Evolutionary conservation across 2,797 vertebrate species (phyloP).

Genomic region (Distichodus sexfasciatus): DNA sequence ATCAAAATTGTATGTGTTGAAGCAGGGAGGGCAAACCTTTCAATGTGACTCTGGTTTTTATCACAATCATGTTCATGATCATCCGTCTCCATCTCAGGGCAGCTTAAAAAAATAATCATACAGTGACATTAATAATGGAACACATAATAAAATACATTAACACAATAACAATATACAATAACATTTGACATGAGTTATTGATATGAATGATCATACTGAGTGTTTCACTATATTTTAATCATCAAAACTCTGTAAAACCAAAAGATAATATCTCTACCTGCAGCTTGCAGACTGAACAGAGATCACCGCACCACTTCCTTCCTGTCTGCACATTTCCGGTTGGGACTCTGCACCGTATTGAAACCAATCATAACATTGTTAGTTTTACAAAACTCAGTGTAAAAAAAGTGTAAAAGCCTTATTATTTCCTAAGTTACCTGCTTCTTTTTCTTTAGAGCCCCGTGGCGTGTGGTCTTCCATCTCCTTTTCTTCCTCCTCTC

Average conservation of each 20-base stretch:
- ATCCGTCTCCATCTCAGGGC: background rate
- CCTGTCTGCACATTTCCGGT: constrained; percentile 17
- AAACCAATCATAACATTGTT: background rate
- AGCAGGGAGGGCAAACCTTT: constrained; percentile 11
- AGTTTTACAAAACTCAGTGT: background rate
- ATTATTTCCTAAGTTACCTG: constrained; percentile 27
- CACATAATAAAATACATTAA: background rate
- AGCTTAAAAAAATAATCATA: background rate
- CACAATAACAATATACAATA: too few relatives aligned
- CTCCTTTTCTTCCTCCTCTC: background rate
- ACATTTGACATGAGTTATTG: too few relatives aligned
- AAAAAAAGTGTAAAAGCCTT: too few relatives aligned
- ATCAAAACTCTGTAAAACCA: background rate
- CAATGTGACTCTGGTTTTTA: background rate
- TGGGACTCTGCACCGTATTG: background rate
- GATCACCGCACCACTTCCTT: constrained; percentile 16
- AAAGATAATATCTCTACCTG: constrained; percentile 32
- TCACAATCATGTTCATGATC: background rate
- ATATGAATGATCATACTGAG: too few relatives aligned
- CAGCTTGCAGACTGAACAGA: background rate
- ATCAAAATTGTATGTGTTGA: background rate
- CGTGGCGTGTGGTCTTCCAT: background rate
- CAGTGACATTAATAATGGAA: background rate
- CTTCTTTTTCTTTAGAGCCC: background rate
- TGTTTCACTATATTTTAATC: background rate